Evolutionary conservation across 2,888 invertebrate genomes (phyloP).

Genomic region (Branchipolynoe longqiensis): DNA sequence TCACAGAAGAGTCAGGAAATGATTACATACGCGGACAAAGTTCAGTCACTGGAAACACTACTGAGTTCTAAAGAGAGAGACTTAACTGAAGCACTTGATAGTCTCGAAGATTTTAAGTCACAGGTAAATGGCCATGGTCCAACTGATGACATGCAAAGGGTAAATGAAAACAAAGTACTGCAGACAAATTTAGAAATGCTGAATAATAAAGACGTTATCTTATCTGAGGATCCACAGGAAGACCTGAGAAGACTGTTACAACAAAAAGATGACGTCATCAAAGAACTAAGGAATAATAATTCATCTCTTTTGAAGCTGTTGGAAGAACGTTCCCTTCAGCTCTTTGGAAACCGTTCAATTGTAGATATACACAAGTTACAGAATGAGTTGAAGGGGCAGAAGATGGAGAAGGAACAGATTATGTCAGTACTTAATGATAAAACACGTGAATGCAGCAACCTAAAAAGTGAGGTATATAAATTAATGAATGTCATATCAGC

Average conservation of each 20-base stretch:
- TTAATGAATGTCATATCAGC: conserved; percentile 81
- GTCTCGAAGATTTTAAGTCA: neutral
- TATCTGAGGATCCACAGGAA: conserved; percentile 68
- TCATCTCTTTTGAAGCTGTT: conserved; percentile 76
- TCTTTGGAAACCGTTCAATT: conserved; percentile 71
- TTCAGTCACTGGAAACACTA: neutral
- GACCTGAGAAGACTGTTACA: conserved; percentile 70
- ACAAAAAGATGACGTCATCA: conserved; percentile 77
- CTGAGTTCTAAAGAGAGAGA: conserved; percentile 50
- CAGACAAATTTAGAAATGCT: neutral
- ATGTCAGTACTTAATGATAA: conserved; percentile 82
- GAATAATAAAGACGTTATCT: conserved; percentile 63
- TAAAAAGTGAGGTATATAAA: conserved; percentile 80
- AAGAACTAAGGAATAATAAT: conserved; percentile 77
- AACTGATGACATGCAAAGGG: neutral
- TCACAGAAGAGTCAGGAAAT: neutral
- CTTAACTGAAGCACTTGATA: neutral
- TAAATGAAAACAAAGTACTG: conserved; percentile 49
- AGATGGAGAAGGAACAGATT: conserved; percentile 81
- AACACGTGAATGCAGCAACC: conserved; percentile 79
- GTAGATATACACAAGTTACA: conserved; percentile 75
- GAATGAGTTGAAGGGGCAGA: conserved; percentile 74
- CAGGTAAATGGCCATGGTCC: neutral
- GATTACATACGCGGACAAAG: neutral
- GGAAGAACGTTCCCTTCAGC: conserved; percentile 72